Base-by-base conservation (phyloP, 2,888 invertebrate species). In the Xiphydria camelus region DNA sequence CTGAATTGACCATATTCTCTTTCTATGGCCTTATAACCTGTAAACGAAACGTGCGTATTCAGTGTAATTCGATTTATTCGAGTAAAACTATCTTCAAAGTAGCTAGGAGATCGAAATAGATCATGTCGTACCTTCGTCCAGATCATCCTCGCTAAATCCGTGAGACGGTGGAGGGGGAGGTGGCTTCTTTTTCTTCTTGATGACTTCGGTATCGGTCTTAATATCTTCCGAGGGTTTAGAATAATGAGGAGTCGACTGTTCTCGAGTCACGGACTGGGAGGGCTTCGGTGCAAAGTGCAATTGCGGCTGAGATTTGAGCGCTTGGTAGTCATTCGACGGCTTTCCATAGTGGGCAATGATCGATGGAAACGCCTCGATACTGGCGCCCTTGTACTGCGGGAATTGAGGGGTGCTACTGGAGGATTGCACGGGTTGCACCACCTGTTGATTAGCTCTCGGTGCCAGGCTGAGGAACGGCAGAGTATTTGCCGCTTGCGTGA, bases 151-250 rank as follows among this genome's bases (percentile, higher is more conserved):
- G 4, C 62, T 61, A 3, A 62, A 61, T 9, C 62, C 59, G 3
- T 55, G 53, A 7, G 48, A 45, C 1, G 58, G 41, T 2, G 60
- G 59, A 2, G 55, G 52, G 1, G 64, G 59, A 1, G 60, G 55
- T 1, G 57, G 47, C 0, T 66, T 62, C 25, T 62, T 65, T 25
- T 67, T 72, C 20, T 63, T 68, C 10, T 68, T 53, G 9, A 75
- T 60, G 2, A 73, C 53, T 43, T 73, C 73, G 2, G 68, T 72
- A 26, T 74, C 73, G 1, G 62, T 57, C n/a, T 63, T 50, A 14
- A 70, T 71, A 20, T 55, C 54, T 15, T 62, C 62, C 7, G 45
- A 37, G 6, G 65, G 59, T 18, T 59, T 53, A 1, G 47, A 20
- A 26, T 51, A 48, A 33, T 51, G 12, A 12, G 15, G 5, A 36